Conservation (phyloP, 2,888 invertebrate genomes). For the Pelosia muscerda region DNA sequence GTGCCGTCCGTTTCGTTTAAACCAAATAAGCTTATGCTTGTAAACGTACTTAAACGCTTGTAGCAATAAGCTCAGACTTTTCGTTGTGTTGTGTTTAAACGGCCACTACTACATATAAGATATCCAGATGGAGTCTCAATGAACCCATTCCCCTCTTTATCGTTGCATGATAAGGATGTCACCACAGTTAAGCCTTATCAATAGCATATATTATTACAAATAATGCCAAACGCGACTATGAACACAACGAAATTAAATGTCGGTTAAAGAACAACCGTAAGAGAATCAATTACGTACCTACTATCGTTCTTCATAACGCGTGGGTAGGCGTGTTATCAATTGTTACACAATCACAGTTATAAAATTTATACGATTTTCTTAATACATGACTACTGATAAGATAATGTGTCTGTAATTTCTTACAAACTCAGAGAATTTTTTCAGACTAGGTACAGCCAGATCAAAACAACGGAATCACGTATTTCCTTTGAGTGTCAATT, state of each 20-base stretch:
- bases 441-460: conserved; percentile 11
- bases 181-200: neutral
- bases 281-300: neutral
- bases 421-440: conserved; percentile 11
- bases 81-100: too few species aligned
- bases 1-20: too few species aligned
- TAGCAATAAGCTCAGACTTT: too few species aligned
- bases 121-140: conserved; percentile 4
- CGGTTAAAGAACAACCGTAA: neutral
- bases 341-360: neutral
- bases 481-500: conserved; percentile 53
- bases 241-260: neutral
- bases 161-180: conserved; percentile 1
- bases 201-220: neutral
- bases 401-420: neutral
- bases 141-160: conserved; percentile 3
- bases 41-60: too few species aligned
- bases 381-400: neutral
- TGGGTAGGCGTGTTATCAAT: neutral
- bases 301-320: neutral
- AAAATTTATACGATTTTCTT: neutral
- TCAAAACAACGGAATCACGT: conserved; percentile 54
- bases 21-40: too few species aligned
- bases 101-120: too few species aligned
- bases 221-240: neutral